phyloP scores from a whole-genome alignment of 2,113 vertebrate genomes.

The Podilymbus podiceps region DNA sequence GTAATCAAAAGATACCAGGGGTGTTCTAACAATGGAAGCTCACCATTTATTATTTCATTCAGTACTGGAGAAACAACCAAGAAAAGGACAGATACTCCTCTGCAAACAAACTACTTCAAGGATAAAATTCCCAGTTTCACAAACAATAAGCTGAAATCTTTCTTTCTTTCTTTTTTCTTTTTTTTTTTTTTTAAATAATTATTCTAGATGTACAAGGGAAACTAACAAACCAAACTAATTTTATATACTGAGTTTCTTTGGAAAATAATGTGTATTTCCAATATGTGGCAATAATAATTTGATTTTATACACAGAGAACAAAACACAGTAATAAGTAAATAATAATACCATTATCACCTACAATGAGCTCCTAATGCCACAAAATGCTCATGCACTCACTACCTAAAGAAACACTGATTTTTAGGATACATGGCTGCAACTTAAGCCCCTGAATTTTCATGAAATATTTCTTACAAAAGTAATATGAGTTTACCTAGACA shows the following conservation, averaged over 20 bases:
- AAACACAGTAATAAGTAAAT: background rate
- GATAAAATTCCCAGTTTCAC: background rate
- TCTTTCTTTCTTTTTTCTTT: background rate
- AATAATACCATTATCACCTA: background rate
- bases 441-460: background rate
- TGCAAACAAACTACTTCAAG: background rate
- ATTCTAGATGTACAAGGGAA: background rate
- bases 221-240: background rate
- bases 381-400: background rate
- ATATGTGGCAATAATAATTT: background rate
- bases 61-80: background rate
- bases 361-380: background rate
- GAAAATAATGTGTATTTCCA: background rate
- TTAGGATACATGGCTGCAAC: background rate
- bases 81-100: background rate
- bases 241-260: background rate
- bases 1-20: background rate
- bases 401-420: background rate
- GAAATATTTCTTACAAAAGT: background rate
- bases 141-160: background rate
- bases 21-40: background rate
- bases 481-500: background rate
- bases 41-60: background rate
- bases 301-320: background rate
- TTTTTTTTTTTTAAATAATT: background rate